A percentile compares a stretch with the other conserved stretches of the same genome.
Evolutionary conservation across 2,113 vertebrate genomes (phyloP).

Genomic region (Notechis scutatus): DNA sequence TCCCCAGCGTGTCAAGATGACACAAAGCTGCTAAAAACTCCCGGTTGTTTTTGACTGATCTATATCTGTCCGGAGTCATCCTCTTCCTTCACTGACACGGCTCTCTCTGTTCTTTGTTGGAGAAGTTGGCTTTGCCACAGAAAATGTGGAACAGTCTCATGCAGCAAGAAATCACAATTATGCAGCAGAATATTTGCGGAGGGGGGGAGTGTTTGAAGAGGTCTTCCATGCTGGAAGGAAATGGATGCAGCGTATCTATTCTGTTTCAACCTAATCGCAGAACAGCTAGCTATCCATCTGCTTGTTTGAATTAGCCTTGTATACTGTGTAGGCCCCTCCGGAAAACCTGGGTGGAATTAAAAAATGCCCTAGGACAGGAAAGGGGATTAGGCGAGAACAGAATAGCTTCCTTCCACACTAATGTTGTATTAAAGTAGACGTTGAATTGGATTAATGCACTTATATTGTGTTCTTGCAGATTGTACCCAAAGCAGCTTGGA

Average conservation of each 20-base stretch:
- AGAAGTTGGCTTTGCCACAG: constrained; percentile 17
- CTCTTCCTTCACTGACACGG: constrained; percentile 40
- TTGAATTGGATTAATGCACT: not conserved
- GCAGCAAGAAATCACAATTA: constrained; percentile 23
- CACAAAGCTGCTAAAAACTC: constrained; percentile 66
- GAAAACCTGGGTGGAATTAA: not conserved
- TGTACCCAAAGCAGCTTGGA: not conserved
- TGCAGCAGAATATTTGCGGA: not conserved
- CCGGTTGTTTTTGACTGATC: constrained; percentile 62
- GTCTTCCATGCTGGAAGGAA: not conserved
- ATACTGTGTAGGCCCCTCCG: not conserved
- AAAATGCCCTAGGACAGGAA: not conserved
- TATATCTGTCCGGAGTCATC: constrained; percentile 54
- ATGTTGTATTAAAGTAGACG: not conserved
- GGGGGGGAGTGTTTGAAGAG: not conserved
- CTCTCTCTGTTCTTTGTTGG: not conserved
- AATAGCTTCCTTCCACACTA: not conserved
- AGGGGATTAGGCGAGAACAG: not conserved
- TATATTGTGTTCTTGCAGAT: not conserved
- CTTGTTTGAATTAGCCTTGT: not conserved
- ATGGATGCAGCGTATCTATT: not conserved
- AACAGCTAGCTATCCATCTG: not conserved
- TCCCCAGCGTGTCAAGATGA: constrained; percentile 79
- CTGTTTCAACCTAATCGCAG: constrained; percentile 13
- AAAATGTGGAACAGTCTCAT: not conserved